Conservation (phyloP, 2,797 vertebrate species). For the Poeciliopsis infans region DNA sequence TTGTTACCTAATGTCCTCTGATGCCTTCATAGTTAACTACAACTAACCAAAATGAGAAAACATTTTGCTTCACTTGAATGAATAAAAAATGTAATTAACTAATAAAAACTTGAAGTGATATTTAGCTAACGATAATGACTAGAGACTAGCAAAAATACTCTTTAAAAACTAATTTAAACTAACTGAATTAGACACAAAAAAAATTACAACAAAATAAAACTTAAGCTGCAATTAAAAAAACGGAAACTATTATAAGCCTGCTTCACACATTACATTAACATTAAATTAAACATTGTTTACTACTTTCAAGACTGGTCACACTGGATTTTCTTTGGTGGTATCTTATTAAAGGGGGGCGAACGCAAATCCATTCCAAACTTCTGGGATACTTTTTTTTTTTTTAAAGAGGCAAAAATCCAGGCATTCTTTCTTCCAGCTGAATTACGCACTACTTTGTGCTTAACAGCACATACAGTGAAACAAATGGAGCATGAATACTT, state of each 20-base stretch:
- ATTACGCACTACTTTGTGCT: not conserved
- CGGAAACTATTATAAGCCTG: too few species aligned
- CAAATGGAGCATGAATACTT: not conserved
- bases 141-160: too few species aligned
- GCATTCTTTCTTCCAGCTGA: not conserved
- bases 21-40: not conserved
- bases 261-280: not conserved
- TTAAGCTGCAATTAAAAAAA: too few species aligned
- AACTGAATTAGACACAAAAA: too few species aligned
- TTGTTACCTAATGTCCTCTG: not conserved
- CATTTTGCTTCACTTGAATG: too few species aligned
- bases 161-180: too few species aligned
- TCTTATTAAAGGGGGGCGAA: not conserved
- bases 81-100: too few species aligned
- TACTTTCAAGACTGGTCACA: not conserved
- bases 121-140: too few species aligned
- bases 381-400: not conserved
- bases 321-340: not conserved
- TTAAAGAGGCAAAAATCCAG: not conserved
- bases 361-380: not conserved
- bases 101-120: too few species aligned
- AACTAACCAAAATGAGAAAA: too few species aligned
- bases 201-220: too few species aligned
- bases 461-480: not conserved
- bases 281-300: not conserved